phyloP scores from a whole-genome alignment of 2,797 vertebrate species.

The Sebastes hubbsi region DNA sequence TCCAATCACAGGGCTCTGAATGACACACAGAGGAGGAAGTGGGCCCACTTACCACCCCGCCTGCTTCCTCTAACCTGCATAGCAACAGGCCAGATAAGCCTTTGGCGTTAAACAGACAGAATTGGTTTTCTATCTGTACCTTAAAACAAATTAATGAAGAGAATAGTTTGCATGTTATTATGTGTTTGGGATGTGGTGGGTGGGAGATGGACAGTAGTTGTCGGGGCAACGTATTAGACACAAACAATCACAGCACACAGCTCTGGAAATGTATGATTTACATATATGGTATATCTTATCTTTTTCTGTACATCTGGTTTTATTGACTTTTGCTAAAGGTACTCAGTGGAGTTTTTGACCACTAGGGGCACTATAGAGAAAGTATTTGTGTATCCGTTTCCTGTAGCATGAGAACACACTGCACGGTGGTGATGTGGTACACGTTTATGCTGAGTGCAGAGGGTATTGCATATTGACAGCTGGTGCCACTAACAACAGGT shows the following conservation, averaged over 20 bases:
- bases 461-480: neutral
- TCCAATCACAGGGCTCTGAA: slow-evolving; percentile 79
- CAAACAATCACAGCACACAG: neutral
- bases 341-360: neutral
- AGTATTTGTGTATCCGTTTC: neutral
- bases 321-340: neutral
- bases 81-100: slow-evolving; percentile 72
- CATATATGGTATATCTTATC: neutral
- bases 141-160: neutral
- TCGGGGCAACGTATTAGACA: neutral
- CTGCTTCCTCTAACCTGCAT: slow-evolving; percentile 60
- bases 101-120: slow-evolving; percentile 24
- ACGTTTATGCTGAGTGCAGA: slow-evolving; percentile 3
- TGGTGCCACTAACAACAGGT: neutral
- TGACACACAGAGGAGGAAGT: slow-evolving; percentile 83
- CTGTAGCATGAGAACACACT: neutral
- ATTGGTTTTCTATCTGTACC: slow-evolving; percentile 41
- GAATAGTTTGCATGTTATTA: neutral
- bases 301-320: neutral
- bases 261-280: neutral
- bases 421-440: neutral
- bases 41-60: slow-evolving; percentile 47
- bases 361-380: neutral
- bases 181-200: neutral
- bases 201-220: neutral